These are phyloP conservation scores for Minunthozetes semirufus DNA, from an alignment of 2,888 invertebrate genomes.

Conservation along the genomic window DNA sequence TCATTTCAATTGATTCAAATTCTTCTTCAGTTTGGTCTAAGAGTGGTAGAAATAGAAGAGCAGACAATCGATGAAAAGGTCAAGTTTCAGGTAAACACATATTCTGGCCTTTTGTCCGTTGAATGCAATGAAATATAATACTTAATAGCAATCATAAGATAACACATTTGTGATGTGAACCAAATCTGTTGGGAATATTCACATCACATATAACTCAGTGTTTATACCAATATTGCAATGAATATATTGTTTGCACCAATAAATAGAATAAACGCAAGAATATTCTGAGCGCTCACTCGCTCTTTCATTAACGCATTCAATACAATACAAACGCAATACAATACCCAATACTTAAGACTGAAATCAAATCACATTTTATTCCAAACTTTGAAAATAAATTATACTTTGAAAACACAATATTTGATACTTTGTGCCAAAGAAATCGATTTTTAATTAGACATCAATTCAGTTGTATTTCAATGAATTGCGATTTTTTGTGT, in stretches of 20 bases:
- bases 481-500: no score
- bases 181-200: slow-evolving; percentile 29
- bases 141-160: slow-evolving; percentile 29
- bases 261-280: background rate
- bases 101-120: slow-evolving; percentile 8
- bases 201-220: slow-evolving; percentile 20
- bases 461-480: no score
- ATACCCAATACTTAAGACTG: background rate
- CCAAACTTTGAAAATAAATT: no score
- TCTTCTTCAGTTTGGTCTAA: background rate
- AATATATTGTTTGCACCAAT: background rate
- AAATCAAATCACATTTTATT: no score
- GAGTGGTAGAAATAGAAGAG: background rate
- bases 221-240: background rate
- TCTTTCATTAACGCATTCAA: background rate
- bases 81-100: slow-evolving; percentile 30
- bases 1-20: no score
- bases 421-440: no score
- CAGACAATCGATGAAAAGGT: slow-evolving; percentile 15
- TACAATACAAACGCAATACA: background rate
- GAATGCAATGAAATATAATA: slow-evolving; percentile 18
- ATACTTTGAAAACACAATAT: no score
- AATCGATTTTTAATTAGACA: no score
- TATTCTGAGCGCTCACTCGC: background rate
- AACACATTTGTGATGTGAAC: slow-evolving; percentile 26